Evolutionary conservation across 2,797 vertebrate genomes (phyloP).

Genomic region (Eospalax fontanierii): DNA sequence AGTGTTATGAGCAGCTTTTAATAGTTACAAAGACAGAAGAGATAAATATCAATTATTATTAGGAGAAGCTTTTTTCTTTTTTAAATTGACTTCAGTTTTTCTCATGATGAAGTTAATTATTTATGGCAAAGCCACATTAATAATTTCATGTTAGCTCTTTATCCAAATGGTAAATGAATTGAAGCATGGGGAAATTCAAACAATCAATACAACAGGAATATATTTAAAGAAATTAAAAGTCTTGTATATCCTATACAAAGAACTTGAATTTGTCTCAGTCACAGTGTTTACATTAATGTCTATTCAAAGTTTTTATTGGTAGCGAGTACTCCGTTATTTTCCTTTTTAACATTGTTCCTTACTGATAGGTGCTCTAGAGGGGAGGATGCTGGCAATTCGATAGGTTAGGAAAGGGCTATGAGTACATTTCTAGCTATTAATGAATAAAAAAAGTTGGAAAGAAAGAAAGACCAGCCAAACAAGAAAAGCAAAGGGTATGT

Average conservation of each 20-base stretch:
- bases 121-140: conserved; percentile 67
- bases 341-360: not conserved
- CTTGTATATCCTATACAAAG: not conserved
- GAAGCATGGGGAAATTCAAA: conserved; percentile 1
- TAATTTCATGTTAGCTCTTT: conserved; percentile 75
- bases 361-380: not conserved
- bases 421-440: not conserved
- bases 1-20: conserved; percentile 77
- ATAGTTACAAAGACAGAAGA: conserved; percentile 67
- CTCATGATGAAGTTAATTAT: conserved; percentile 73
- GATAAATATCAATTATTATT: conserved; percentile 75
- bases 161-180: conserved; percentile 59
- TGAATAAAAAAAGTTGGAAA: not conserved
- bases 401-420: not conserved
- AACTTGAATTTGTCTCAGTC: not conserved
- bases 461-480: not conserved
- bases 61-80: conserved; percentile 44
- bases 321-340: not conserved
- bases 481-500: not conserved
- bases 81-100: conserved; percentile 51
- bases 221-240: conserved; percentile 55
- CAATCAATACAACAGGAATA: not conserved
- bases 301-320: not conserved
- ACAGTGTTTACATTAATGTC: not conserved
- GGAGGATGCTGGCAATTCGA: not conserved